Evolutionary conservation across 1,140 invertebrate genomes (phyloP).

Genomic region (Saxidomus purpurata): DNA sequence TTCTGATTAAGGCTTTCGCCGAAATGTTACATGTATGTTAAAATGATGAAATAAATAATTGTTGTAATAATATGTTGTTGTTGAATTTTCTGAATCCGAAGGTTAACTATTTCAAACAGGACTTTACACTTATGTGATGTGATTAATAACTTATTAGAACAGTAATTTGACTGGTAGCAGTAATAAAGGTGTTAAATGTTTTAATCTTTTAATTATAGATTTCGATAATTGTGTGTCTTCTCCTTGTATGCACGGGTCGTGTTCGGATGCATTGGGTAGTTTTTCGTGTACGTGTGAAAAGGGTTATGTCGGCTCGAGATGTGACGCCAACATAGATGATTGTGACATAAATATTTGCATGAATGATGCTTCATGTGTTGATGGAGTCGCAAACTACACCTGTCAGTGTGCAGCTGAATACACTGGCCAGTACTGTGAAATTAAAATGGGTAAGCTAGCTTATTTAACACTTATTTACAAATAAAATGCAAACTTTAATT

Average conservation of each 20-base stretch:
- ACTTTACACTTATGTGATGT: too few relatives aligned
- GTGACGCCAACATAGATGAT: neutral
- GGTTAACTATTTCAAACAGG: neutral
- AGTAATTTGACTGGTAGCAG: too few relatives aligned
- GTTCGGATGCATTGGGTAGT: neutral
- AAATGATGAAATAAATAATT: neutral
- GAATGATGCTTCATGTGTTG: conserved; percentile 1
- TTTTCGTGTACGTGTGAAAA: neutral
- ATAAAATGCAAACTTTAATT: too few relatives aligned
- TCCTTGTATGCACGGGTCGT: neutral
- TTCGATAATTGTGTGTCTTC: conserved; percentile 3
- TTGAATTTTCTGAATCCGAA: too few relatives aligned
- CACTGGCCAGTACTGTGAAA: too few relatives aligned
- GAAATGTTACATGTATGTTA: neutral
- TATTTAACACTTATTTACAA: neutral
- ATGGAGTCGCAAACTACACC: neutral
- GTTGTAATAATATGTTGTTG: too few relatives aligned
- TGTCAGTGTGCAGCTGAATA: neutral
- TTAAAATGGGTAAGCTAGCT: neutral
- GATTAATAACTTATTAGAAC: too few relatives aligned
- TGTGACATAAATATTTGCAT: neutral
- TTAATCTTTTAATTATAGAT: neutral
- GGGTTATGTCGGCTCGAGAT: neutral
- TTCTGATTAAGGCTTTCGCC: neutral
- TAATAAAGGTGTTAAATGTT: neutral